Base-by-base conservation (phyloP, 2,888 invertebrate genomes). In the Iphiclides podalirius region DNA sequence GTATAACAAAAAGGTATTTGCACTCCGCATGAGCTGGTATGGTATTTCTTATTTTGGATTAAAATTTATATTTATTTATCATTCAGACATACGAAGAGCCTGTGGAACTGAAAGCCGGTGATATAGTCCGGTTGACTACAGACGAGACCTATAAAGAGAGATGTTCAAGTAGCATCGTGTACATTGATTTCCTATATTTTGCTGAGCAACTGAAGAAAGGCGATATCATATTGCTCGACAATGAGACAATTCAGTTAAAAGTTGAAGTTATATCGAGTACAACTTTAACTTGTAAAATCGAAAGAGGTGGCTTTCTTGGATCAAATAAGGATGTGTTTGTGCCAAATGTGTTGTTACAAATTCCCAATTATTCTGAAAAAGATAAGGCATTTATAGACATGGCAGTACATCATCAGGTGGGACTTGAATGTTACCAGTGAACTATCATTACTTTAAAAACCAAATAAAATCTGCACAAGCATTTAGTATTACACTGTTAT, bases 171-270 rank as follows among this genome's bases (percentile, higher is more conserved):
- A 87, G 89, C 58, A 89, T 90, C 40, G 80, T 92, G 1, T 91
- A 89, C 57, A 78, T 91, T 0, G 90, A 91, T 59, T 91, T 88
- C 55, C 73, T 89, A 66, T 66, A 87, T 45, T 80, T 91, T 12
- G 76, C 85, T 1, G 85, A 90, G 7, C 81, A 86, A 57, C 52
- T 91, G 39, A 79, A 76, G 28, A 90, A 89, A 55, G 89, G 89
- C 2, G 86, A 91, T 56, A 58, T 58, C 1, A 59, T 91, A 1
- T 59, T 88, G 4, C 53, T 91, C 3, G 90, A 90, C 59, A 95
- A 96, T 75, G 96, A 96, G 53, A 89, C 92, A 4, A 93, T 96
- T 47, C 91, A 92, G 54, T 80, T 96, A n/a, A 90, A 93, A 63
- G 95, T 95, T 6, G 90, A 87, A 56, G 65, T 85, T 11, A 78